These are phyloP conservation scores for Acipenser oxyrinchus DNA, from an alignment of 2,797 vertebrate genomes.

Conservation along the genomic window DNA sequence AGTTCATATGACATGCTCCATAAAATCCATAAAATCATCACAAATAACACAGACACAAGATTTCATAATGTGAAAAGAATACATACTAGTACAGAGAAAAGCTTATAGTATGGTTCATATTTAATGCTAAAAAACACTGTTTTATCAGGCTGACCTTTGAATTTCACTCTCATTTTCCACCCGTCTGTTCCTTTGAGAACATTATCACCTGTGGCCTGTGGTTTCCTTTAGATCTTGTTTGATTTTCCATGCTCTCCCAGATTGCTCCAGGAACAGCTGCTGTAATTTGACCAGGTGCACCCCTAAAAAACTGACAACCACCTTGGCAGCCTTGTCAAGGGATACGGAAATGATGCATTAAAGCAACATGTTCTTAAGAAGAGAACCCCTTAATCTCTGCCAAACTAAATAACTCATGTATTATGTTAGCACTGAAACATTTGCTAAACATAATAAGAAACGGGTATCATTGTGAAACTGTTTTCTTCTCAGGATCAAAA, in stretches of 20 bases:
- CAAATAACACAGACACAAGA: no score
- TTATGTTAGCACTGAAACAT: neutral
- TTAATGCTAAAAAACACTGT: neutral
- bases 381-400: no score
- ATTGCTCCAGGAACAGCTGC: slow-evolving; percentile 33
- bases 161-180: slow-evolving; percentile 27
- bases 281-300: slow-evolving; percentile 24
- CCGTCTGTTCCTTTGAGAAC: slow-evolving; percentile 35
- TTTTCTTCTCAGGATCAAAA: slow-evolving; percentile 53
- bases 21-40: no score
- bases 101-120: no score
- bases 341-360: neutral
- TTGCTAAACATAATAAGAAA: neutral
- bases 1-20: no score
- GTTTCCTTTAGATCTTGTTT: slow-evolving; percentile 44
- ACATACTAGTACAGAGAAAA: no score
- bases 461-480: neutral
- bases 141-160: slow-evolving; percentile 9
- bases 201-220: slow-evolving; percentile 45
- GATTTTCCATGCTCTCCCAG: slow-evolving; percentile 41
- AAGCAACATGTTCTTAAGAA: neutral
- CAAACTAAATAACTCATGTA: no score
- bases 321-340: neutral
- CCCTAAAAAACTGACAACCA: neutral
- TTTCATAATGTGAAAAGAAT: no score